phyloP scores from a whole-genome alignment of 2,797 vertebrate genomes.

The Gymnoscopelus microlampas region DNA sequence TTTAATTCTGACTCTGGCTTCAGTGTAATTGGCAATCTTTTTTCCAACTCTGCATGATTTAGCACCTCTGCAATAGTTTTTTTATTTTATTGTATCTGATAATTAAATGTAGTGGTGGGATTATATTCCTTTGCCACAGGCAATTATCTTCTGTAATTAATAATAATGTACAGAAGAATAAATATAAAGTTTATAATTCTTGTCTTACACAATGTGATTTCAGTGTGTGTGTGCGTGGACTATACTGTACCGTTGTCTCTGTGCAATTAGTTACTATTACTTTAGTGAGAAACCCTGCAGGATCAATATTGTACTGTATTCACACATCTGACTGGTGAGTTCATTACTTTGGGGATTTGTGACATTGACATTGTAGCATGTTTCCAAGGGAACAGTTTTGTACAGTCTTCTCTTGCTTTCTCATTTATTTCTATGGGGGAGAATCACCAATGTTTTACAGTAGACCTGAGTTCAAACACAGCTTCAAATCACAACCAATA shows the following conservation, averaged over 20 bases:
- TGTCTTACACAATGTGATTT: slow-evolving; percentile 22
- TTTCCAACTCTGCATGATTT: slow-evolving; percentile 73
- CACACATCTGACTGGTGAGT: slow-evolving; percentile 32
- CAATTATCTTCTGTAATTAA: slow-evolving; percentile 35
- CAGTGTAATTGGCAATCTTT: slow-evolving; percentile 76
- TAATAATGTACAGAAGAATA: slow-evolving; percentile 39
- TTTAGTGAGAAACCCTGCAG: slow-evolving; percentile 36
- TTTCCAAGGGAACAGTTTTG: slow-evolving; percentile 13
- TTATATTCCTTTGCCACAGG: slow-evolving; percentile 18
- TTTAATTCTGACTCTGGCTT: slow-evolving; percentile 68
- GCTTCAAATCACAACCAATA: too few species aligned
- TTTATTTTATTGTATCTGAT: slow-evolving; percentile 33
- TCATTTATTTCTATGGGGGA: slow-evolving; percentile 13
- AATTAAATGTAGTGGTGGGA: slow-evolving; percentile 33
- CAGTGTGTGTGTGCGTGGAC: slow-evolving; percentile 4
- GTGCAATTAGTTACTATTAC: too few species aligned
- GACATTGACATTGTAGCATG: slow-evolving; percentile 8
- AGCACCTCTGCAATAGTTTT: slow-evolving; percentile 72
- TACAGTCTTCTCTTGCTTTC: slow-evolving; percentile 1
- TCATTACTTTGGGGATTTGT: slow-evolving; percentile 37
- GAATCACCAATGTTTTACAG: too few species aligned
- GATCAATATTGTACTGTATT: slow-evolving; percentile 35
- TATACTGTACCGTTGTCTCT: slow-evolving; percentile 21
- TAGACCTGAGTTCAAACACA: slow-evolving; percentile 18
- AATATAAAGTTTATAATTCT: slow-evolving; percentile 1